A percentile compares a stretch with the other conserved stretches of the same genome.
phyloP scores from a whole-genome alignment of 2,113 vertebrate genomes.

The Paradisaea rubra region DNA sequence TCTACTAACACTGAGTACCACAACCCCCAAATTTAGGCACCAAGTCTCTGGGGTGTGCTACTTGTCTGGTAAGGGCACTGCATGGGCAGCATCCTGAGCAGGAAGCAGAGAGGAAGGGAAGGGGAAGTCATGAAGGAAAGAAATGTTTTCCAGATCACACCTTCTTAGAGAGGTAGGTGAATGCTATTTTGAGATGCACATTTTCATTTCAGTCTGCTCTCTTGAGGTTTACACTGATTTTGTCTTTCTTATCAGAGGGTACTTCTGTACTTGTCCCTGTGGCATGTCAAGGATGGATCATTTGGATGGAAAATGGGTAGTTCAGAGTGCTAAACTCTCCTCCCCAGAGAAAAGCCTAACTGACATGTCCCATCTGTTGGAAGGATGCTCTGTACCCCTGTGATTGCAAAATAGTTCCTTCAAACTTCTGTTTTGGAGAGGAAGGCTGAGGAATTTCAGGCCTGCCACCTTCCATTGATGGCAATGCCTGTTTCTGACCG shows the following conservation, averaged over 20 bases:
- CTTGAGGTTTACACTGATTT: not conserved
- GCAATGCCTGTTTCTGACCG: accelerated
- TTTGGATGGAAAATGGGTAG: not conserved
- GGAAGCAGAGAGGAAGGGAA: not conserved
- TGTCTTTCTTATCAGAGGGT: not conserved
- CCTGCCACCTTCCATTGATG: not conserved
- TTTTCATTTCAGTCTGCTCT: not conserved
- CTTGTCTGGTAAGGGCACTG: not conserved
- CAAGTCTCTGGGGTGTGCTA: not conserved
- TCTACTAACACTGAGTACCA: not conserved
- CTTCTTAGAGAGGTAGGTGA: not conserved
- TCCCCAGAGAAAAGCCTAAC: not conserved
- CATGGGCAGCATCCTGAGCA: not conserved
- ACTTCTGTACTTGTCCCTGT: not conserved
- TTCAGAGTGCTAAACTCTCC: not conserved
- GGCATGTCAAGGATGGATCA: not conserved
- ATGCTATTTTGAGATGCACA: not conserved
- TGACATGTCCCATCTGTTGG: not conserved
- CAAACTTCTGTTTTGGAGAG: not conserved
- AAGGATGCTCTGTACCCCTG: not conserved
- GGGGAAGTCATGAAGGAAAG: not conserved
- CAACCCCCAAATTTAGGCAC: not conserved
- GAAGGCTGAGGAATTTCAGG: not conserved
- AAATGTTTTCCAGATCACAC: not conserved
- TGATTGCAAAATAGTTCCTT: not conserved